phyloP scores from a whole-genome alignment of 2,113 vertebrate species.

The Bettongia penicillata region DNA sequence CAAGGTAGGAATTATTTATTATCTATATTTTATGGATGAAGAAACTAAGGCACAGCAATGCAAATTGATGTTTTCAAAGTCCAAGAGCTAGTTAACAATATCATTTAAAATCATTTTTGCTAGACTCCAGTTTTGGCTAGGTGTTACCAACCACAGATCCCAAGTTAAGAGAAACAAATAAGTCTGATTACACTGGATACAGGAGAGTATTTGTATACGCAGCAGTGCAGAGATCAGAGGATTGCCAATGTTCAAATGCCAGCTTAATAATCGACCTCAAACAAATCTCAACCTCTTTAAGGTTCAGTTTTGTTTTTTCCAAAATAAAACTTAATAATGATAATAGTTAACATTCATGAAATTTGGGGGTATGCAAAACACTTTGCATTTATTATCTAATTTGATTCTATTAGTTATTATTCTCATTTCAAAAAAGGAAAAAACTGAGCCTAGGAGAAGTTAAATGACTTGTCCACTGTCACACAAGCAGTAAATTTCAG shows the following conservation, averaged over 20 bases:
- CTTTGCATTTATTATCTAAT: not conserved
- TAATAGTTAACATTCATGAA: not conserved
- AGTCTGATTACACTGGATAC: not conserved
- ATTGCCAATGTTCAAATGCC: not conserved
- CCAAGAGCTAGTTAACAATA: not conserved
- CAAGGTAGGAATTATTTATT: not conserved
- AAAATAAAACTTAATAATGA: not conserved
- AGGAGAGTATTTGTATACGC: not conserved
- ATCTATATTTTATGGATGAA: not conserved
- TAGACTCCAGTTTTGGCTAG: not conserved
- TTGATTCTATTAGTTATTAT: not conserved
- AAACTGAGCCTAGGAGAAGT: not conserved
- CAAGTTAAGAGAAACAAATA: not conserved
- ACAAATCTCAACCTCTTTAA: not conserved
- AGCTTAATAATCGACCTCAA: not conserved
- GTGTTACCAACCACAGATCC: not conserved
- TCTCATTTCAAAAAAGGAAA: not conserved
- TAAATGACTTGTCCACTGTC: not conserved
- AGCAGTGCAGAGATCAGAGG: not conserved
- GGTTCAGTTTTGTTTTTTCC: not conserved
- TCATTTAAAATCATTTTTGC: not conserved
- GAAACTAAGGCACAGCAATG: not conserved
- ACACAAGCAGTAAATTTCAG: not conserved
- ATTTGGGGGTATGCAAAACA: not conserved
- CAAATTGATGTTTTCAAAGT: not conserved